phyloP scores from a whole-genome alignment of 2,888 invertebrate genomes.

The Drosophila demipolita region DNA sequence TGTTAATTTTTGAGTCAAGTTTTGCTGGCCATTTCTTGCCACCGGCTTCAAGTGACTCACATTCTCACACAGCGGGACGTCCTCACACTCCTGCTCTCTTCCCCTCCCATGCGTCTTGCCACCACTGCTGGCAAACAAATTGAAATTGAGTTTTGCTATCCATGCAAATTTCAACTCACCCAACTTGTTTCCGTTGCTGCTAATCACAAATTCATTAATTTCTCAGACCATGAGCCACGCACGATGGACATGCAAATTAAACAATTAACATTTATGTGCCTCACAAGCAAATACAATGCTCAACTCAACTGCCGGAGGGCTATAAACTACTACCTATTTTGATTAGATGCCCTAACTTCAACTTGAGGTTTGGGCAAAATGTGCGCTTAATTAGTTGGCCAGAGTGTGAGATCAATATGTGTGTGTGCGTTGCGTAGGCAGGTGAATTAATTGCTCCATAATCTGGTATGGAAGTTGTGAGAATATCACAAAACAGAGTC shows the following conservation, averaged over 20 bases:
- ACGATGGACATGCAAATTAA: slow-evolving; percentile 61
- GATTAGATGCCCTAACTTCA: not conserved
- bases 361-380: slow-evolving; percentile 1
- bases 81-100: not conserved
- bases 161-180: slow-evolving; percentile 30
- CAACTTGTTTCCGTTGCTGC: slow-evolving; percentile 12
- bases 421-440: not conserved
- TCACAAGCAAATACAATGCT: slow-evolving; percentile 15
- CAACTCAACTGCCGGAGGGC: slow-evolving; percentile 7
- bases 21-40: slow-evolving; percentile 53
- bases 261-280: slow-evolving; percentile 48
- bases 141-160: slow-evolving; percentile 47
- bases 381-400: not conserved
- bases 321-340: slow-evolving; percentile 11
- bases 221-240: slow-evolving; percentile 16
- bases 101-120: too few relatives aligned
- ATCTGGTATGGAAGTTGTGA: not conserved
- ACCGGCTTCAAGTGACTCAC: slow-evolving; percentile 51
- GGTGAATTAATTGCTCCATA: slow-evolving; percentile 7
- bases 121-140: slow-evolving; percentile 22
- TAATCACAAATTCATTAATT: slow-evolving; percentile 57
- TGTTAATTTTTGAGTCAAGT: slow-evolving; percentile 69
- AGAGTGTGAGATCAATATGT: not conserved
- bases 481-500: not conserved
- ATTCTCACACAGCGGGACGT: slow-evolving; percentile 26